A percentile compares a stretch with the other conserved stretches of the same genome.
Conservation (phyloP, 2,797 vertebrate genomes). For the Gadopsis bispinosus region DNA sequence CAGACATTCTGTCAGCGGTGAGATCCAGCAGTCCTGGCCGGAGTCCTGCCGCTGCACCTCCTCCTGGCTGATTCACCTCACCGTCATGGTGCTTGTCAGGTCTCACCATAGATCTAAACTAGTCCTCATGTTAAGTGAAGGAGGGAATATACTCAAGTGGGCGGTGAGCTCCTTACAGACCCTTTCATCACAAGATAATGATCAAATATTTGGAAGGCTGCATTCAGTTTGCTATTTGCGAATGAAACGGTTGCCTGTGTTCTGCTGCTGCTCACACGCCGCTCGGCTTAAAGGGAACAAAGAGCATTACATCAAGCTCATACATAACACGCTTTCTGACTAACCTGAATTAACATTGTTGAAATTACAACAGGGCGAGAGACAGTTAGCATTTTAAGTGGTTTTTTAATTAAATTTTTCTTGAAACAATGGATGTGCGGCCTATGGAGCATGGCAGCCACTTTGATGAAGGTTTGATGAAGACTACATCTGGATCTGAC, state of each 20-base stretch:
- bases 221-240: not conserved
- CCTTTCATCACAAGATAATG: not conserved
- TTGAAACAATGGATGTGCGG: not conserved
- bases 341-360: conserved; percentile 7
- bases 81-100: conserved; percentile 14
- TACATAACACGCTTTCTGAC: conserved; percentile 8
- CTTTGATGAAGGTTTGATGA: not conserved
- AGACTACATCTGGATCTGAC: no score
- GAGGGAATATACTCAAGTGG: not conserved
- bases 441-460: not conserved
- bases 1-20: conserved; percentile 3
- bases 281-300: conserved; percentile 17
- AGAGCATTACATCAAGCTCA: conserved; percentile 8
- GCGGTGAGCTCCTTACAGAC: not conserved
- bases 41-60: not conserved
- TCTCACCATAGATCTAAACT: not conserved
- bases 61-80: conserved; percentile 42
- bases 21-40: not conserved
- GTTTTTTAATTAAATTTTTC: not conserved
- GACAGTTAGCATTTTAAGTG: not conserved
- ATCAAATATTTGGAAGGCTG: not conserved
- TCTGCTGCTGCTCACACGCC: not conserved
- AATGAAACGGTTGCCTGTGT: not conserved
- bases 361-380: not conserved
- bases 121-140: not conserved